Evolutionary conservation across 23 tunicate genomes (phyloP).

Genomic region (Trididemnum clinides): DNA sequence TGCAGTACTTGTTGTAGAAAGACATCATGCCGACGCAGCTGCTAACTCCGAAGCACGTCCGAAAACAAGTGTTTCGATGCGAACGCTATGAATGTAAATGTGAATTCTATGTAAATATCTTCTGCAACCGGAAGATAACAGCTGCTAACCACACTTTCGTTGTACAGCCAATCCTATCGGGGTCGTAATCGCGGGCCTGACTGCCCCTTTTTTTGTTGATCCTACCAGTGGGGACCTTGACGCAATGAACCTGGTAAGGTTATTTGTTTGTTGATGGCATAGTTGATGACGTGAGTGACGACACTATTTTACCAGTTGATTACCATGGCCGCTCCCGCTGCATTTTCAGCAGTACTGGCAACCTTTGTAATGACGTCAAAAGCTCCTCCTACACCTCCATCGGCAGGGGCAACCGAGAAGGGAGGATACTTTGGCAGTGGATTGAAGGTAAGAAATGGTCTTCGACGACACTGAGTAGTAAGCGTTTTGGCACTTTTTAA

Average conservation of each 20-base stretch:
- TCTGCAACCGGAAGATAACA: too few relatives aligned
- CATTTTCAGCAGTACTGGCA: slow-evolving; percentile 42
- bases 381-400: slow-evolving; percentile 75
- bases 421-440: slow-evolving; percentile 46
- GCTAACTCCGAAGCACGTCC: too few relatives aligned
- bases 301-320: slow-evolving; percentile 48
- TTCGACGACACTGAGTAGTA: too few relatives aligned
- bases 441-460: slow-evolving; percentile 40
- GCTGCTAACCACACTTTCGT: neutral
- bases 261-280: neutral
- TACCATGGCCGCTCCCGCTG: slow-evolving; percentile 54
- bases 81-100: too few relatives aligned
- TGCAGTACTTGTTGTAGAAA: too few relatives aligned
- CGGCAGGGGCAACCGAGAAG: slow-evolving; percentile 53
- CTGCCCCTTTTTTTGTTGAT: slow-evolving; percentile 69
- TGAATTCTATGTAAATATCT: too few relatives aligned
- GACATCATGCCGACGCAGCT: too few relatives aligned
- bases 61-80: too few relatives aligned
- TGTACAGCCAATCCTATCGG: slow-evolving; percentile 86
- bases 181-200: slow-evolving; percentile 67
- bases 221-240: slow-evolving; percentile 19
- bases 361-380: slow-evolving; percentile 63
- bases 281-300: neutral
- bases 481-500: neutral
- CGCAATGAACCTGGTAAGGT: slow-evolving; percentile 51